Evolutionary conservation across 2,797 vertebrate species (phyloP).

Genomic region (Silurus aristotelis): DNA sequence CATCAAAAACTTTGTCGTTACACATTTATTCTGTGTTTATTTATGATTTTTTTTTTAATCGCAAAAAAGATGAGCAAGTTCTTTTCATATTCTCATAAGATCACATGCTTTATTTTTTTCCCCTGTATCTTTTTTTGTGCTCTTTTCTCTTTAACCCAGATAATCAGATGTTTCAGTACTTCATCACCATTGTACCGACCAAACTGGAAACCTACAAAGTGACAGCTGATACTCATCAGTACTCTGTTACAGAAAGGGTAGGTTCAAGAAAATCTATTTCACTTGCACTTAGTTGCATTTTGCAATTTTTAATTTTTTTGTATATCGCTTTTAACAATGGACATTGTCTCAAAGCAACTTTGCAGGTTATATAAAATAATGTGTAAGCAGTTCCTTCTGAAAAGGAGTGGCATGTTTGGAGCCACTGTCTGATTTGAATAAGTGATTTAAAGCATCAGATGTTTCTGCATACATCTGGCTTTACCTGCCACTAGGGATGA

Average conservation of each 20-base stretch:
- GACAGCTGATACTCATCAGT: constrained; percentile 77
- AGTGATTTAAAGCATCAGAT: neutral
- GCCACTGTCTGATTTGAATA: neutral
- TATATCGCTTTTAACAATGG: too few species aligned
- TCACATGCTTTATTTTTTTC: neutral
- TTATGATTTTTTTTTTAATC: neutral
- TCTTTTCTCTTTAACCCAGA: constrained; percentile 68
- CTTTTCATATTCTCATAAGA: neutral
- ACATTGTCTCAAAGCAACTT: too few species aligned
- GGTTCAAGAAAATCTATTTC: constrained; percentile 24
- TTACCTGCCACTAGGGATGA: too few species aligned
- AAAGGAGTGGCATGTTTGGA: neutral
- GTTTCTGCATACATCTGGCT: neutral
- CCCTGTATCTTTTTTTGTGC: neutral
- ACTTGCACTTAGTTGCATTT: too few species aligned
- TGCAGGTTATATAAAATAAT: too few species aligned
- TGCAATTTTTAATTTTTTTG: neutral
- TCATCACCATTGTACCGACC: constrained; percentile 97
- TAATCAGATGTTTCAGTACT: constrained; percentile 99
- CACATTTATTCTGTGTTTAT: neutral
- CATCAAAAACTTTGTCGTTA: neutral
- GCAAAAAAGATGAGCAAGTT: neutral
- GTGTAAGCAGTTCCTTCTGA: too few species aligned
- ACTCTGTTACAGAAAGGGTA: constrained; percentile 78
- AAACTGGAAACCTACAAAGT: constrained; percentile 92